Base-by-base conservation (phyloP, 2,113 vertebrate species). In the Montifringilla adamsi region DNA sequence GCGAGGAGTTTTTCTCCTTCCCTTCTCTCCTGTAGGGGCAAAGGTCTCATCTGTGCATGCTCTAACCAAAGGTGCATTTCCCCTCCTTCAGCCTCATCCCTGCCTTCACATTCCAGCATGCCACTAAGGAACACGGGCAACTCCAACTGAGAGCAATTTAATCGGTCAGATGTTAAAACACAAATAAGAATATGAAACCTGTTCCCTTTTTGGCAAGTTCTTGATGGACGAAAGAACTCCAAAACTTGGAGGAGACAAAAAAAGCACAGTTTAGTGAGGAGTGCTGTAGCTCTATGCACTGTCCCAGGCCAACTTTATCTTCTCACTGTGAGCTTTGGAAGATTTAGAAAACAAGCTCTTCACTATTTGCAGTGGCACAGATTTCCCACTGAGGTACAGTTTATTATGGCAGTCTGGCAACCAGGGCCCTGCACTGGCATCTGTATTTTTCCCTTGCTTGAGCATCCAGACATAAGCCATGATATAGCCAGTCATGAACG, bases 401-500 rank as follows among this genome's bases (percentile, higher is more conserved):
- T 99, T 99, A 93, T 99, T 99, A 47, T 98, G 96, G 89, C 99
- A 99, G 14, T 95, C 95, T 14, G 98, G 98, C 52, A 99, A 86
- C 97, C 98, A 98, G 3, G 92, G 67, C 62, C 72, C 96, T 74
- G 94, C 70, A 8, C 12, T 89, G 7, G 37, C 0, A 1, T 97
- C 81, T 1, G 14, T 78, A 50, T 84, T 73, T 11, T 95, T 96
- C 13, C 92, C 95, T 64, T 94, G 96, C 66, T 97, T 96, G 35
- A 98, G 79, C 67, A 98, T 86, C 85, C 96, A 97, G 3, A 99
- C 97, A 3, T 98, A 98, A 78, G 98, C 98, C 94, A 99, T 99
- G 94, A 99, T 98, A 28, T 98, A 99, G 30, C 98, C 99, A 0
- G 99, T 99, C 99, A 99, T 99, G 94, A 99, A 99, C 2, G 99